phyloP scores from a whole-genome alignment of 2,888 invertebrate species.

The Tachystola acroxantha region DNA sequence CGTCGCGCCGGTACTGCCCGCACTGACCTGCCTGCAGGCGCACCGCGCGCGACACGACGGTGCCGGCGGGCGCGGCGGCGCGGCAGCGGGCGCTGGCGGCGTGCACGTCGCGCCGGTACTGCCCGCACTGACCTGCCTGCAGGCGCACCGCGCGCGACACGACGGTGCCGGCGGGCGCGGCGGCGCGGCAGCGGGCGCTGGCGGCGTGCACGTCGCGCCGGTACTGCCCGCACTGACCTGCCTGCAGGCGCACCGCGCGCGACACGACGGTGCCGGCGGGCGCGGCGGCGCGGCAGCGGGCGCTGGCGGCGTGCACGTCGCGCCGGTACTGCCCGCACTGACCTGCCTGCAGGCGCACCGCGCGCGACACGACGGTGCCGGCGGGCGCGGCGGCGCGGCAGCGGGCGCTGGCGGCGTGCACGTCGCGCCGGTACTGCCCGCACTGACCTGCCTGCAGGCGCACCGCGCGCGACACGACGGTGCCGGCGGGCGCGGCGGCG shows the following conservation, averaged over 20 bases:
- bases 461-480: conserved; percentile 88
- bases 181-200: conserved; percentile 88
- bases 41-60: background rate
- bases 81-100: too few species aligned
- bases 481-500: conserved; percentile 87
- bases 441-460: conserved; percentile 86
- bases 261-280: background rate
- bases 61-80: too few species aligned
- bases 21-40: background rate
- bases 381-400: background rate
- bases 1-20: background rate
- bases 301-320: background rate
- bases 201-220: conserved; percentile 89
- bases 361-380: conserved; percentile 1
- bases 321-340: background rate
- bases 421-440: background rate
- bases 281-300: background rate
- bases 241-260: background rate
- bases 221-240: conserved; percentile 69
- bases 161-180: conserved; percentile 86
- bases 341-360: conserved; percentile 1
- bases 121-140: conserved; percentile 81
- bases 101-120: too few species aligned
- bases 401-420: background rate
- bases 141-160: conserved; percentile 89